phyloP scores from a whole-genome alignment of 2,888 invertebrate species.

The Isotomurus palustris region DNA sequence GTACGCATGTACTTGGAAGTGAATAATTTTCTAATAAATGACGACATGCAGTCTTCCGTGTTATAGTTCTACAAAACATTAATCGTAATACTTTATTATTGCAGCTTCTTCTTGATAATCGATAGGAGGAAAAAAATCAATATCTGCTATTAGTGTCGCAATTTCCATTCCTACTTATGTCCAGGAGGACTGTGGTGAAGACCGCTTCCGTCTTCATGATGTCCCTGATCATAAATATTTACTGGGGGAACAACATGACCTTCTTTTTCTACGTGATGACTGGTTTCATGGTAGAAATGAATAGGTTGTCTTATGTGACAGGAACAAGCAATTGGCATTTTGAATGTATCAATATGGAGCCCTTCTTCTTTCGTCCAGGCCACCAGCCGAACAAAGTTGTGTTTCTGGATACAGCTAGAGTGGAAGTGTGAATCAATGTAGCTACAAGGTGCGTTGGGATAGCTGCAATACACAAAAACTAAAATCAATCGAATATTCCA shows the following conservation, averaged over 20 bases:
- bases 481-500: not conserved
- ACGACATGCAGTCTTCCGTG: no score
- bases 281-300: constrained; percentile 32
- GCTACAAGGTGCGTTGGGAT: constrained; percentile 47
- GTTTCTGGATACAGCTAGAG: constrained; percentile 50
- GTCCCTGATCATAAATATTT: constrained; percentile 8
- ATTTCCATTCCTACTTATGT: no score
- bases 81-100: no score
- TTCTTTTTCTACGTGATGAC: constrained; percentile 21
- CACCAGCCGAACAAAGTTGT: constrained; percentile 49
- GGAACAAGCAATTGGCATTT: constrained; percentile 46
- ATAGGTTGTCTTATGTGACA: constrained; percentile 39
- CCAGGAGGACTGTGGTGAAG: no score
- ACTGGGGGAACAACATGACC: constrained; percentile 7
- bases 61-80: no score
- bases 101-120: no score
- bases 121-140: no score
- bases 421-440: constrained; percentile 49
- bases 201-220: constrained; percentile 4
- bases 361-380: constrained; percentile 49
- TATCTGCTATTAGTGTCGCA: no score
- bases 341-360: constrained; percentile 49
- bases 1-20: no score
- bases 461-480: constrained; percentile 24
- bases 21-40: no score